phyloP scores from a whole-genome alignment of 2,797 vertebrate species.

The Sciurus vulgaris region DNA sequence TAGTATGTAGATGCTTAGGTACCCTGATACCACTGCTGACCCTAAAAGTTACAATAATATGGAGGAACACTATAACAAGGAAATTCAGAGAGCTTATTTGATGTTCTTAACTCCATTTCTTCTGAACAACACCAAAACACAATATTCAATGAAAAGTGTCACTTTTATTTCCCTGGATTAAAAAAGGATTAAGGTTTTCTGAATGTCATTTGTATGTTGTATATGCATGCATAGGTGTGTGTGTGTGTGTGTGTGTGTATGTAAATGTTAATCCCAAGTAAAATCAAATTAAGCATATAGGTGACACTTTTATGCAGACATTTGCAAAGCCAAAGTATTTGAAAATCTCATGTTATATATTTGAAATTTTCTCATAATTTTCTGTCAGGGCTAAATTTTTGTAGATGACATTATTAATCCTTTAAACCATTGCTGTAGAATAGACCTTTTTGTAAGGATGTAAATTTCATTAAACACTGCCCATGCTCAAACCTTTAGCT shows the following conservation, averaged over 20 bases:
- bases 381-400: not conserved
- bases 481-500: not conserved
- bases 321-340: slow-evolving; percentile 81
- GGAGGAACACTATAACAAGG: not conserved
- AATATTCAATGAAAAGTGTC: not conserved
- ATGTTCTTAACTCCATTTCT: not conserved
- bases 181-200: slow-evolving; percentile 32
- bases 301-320: slow-evolving; percentile 79
- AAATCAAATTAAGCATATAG: slow-evolving; percentile 81
- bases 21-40: not conserved
- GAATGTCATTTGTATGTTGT: not conserved
- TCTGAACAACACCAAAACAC: not conserved
- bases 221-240: not conserved
- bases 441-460: not conserved
- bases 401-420: not conserved
- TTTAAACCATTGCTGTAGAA: too few relatives aligned
- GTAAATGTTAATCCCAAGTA: slow-evolving; percentile 71
- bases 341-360: slow-evolving; percentile 77
- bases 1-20: not conserved
- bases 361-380: slow-evolving; percentile 78
- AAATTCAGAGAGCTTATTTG: not conserved
- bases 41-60: not conserved
- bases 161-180: not conserved
- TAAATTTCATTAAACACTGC: not conserved
- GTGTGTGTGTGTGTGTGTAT: not conserved